Percentiles rank a stretch among this genome's conserved stretches.
These are phyloP conservation scores for Hybognathus amarus DNA, from an alignment of 2,797 vertebrate genomes.

Conservation along the genomic window DNA sequence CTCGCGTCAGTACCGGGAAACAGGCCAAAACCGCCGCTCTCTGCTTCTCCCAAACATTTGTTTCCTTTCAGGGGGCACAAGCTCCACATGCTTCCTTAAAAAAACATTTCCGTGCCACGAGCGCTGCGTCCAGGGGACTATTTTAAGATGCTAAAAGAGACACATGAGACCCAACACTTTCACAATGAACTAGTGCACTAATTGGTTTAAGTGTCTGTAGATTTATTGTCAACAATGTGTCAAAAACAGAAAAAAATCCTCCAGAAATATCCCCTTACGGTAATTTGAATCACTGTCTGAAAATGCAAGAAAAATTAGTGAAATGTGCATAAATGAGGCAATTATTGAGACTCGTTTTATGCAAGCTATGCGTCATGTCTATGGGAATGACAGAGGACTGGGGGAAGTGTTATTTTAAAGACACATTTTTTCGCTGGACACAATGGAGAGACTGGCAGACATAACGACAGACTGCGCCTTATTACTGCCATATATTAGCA, in stretches of 20 bases:
- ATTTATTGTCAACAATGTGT: slow-evolving; percentile 10
- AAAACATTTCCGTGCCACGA: slow-evolving; percentile 58
- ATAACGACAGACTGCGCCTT: slow-evolving; percentile 63
- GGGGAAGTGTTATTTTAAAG: slow-evolving; percentile 51
- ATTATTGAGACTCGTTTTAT: slow-evolving; percentile 8
- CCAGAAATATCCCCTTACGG: background rate
- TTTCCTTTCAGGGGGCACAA: slow-evolving; percentile 68
- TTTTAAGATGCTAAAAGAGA: slow-evolving; percentile 52
- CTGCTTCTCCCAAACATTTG: slow-evolving; percentile 76
- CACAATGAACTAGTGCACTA: slow-evolving; percentile 42
- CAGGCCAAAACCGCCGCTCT: slow-evolving; percentile 66
- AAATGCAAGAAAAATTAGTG: background rate
- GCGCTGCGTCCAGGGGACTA: slow-evolving; percentile 44
- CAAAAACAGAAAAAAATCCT: background rate
- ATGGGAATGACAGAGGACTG: slow-evolving; percentile 29
- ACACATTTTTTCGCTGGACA: slow-evolving; percentile 57
- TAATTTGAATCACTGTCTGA: background rate
- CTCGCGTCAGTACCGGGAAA: slow-evolving; percentile 65
- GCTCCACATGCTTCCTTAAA: slow-evolving; percentile 63
- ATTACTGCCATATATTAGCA: slow-evolving; percentile 65
- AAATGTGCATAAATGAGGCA: slow-evolving; percentile 24
- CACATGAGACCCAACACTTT: slow-evolving; percentile 51
- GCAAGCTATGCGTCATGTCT: background rate
- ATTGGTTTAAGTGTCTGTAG: slow-evolving; percentile 45
- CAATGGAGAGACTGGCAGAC: slow-evolving; percentile 59